Percentiles rank a stretch among this genome's conserved stretches.
Evolutionary conservation across 2,113 vertebrate species (phyloP).

Genomic region (Neodon shergylaensis): DNA sequence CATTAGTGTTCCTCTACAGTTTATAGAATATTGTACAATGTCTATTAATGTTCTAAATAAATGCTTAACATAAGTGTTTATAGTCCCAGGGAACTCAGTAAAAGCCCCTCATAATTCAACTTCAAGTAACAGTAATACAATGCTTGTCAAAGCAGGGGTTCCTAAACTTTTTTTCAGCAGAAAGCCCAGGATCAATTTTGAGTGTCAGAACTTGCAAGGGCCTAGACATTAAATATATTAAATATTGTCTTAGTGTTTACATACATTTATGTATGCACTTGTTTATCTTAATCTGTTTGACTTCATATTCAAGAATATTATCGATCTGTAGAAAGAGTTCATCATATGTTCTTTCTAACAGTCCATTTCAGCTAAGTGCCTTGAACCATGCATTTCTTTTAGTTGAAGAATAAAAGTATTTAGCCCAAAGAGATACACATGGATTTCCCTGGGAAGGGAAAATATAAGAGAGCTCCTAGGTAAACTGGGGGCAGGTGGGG

Average conservation of each 20-base stretch:
- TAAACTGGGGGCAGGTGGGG: not conserved
- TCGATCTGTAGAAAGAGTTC: not conserved
- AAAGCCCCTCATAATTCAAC: not conserved
- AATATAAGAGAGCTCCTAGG: not conserved
- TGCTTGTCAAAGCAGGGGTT: not conserved
- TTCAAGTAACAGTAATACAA: not conserved
- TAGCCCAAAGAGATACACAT: not conserved
- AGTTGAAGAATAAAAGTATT: constrained; percentile 8
- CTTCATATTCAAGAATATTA: not conserved
- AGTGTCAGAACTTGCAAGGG: not conserved
- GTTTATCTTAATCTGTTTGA: not conserved
- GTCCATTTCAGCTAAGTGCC: not conserved
- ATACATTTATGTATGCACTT: not conserved
- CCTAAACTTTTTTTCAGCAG: not conserved
- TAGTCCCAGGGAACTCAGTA: not conserved
- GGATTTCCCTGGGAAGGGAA: not conserved
- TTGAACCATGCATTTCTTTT: not conserved
- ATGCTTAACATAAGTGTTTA: not conserved
- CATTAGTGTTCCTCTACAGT: accelerated
- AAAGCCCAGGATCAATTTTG: not conserved
- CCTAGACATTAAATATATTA: not conserved
- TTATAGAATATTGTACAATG: not conserved
- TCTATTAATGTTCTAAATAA: not conserved
- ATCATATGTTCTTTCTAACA: not conserved
- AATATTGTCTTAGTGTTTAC: not conserved